Base-by-base conservation (phyloP, 2,888 invertebrate species). In the Holacanthella duospinosa region DNA sequence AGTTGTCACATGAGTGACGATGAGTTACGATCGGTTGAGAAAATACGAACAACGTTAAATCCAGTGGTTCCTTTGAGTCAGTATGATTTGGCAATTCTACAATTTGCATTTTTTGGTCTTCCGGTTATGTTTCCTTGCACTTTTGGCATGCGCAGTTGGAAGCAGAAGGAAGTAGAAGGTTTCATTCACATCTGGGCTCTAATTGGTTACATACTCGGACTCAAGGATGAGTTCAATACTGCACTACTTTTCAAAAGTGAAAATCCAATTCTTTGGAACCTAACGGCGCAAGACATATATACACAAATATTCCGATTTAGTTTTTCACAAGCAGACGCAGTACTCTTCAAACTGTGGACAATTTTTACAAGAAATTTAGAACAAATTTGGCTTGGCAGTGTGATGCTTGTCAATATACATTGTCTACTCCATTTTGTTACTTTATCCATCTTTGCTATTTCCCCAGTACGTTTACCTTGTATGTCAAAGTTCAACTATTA, bases 131-230 rank as follows among this genome's bases (percentile, higher is more conserved):
- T 66, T 48, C 72, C 72, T 2, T 61, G 56, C 29, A 55, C 64
- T n/a, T 73, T 73, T 61, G 72, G 72, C 3, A 68, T 73, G 21
- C 63, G 65, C 25, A 60, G 61, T 29, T 21, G 44, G n/a, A 64
- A 66, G 24, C 60, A 62, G n/a, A 60, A 63, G 43, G 68, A 65
- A 21, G 43, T 71, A 24, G 36, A 65, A 36, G 72, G 70, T n/a
- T 73, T 70, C 48, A 61, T 68, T 44, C 72, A 73, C 55, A 19
- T 73, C 21, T 73, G 72, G 72, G 72, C 68, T 9, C 63, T 69
- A 1, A 56, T 69, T 28, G 72, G 72, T 3, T 61, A 66, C 43
- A 28, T 67, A 2, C 62, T 71, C 1, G 72, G 72, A 29, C 61
- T 73, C 4, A 67, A 69, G 54, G 67, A 68, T 16, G 60, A 65